phyloP scores from a whole-genome alignment of 2,797 vertebrate genomes.

The Phoeniculus purpureus region DNA sequence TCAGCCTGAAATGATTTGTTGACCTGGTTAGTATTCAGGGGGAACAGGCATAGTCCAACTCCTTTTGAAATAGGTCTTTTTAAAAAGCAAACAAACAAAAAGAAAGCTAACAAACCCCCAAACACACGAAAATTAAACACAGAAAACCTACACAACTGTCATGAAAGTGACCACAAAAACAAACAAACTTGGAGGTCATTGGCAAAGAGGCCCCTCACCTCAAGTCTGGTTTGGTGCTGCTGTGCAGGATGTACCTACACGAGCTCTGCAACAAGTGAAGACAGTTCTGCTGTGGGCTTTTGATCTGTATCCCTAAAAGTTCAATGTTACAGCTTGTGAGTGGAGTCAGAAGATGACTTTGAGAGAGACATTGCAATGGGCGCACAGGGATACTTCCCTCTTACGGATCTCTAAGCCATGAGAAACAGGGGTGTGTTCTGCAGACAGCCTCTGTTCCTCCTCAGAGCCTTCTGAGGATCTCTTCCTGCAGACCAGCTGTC shows the following conservation, averaged over 20 bases:
- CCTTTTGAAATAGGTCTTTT: background rate
- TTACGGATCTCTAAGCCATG: background rate
- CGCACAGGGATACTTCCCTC: accelerated
- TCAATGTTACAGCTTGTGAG: accelerated
- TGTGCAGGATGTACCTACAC: accelerated
- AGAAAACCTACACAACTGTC: too few species aligned
- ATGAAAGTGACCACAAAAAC: background rate
- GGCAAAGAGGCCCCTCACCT: background rate
- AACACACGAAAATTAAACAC: too few species aligned
- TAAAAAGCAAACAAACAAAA: background rate
- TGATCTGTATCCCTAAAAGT: background rate
- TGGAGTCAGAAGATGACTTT: background rate
- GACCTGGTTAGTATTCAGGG: background rate
- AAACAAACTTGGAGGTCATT: background rate
- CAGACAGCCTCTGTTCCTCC: background rate
- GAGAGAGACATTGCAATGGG: accelerated
- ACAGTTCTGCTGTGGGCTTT: background rate
- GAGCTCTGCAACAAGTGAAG: background rate
- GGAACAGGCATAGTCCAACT: background rate
- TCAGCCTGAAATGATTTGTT: background rate
- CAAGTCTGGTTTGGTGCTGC: background rate
- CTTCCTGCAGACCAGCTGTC: background rate
- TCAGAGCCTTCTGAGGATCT: background rate
- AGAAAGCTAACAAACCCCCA: background rate
- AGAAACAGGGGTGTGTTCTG: background rate